These are phyloP conservation scores for Torymus tubicola DNA, from an alignment of 2,888 invertebrate species.

Conservation along the genomic window DNA sequence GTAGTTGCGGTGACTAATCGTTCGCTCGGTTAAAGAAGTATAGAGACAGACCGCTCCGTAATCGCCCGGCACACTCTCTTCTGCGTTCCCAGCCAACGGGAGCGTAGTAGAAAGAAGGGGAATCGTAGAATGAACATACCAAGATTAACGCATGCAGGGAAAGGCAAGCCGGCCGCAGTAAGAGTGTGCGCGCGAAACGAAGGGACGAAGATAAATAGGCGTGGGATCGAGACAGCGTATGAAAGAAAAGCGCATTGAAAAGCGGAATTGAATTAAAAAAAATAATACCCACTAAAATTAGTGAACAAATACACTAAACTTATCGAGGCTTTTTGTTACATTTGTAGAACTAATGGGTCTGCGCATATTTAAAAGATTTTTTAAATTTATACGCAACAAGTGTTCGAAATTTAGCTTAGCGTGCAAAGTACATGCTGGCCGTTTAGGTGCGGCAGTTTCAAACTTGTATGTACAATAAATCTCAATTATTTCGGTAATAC, in stretches of 20 bases:
- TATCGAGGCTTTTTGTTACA: not conserved
- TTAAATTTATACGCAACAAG: slow-evolving; percentile 31
- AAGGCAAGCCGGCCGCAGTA: not conserved
- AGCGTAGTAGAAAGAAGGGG: not conserved
- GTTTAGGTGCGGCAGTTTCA: not conserved
- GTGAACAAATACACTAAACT: too few relatives aligned
- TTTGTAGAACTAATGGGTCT: not conserved
- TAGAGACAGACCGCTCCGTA: slow-evolving; percentile 17
- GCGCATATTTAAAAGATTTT: not conserved
- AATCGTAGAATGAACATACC: not conserved
- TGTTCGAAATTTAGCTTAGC: slow-evolving; percentile 2
- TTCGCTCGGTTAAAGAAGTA: slow-evolving; percentile 34
- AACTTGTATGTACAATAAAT: slow-evolving; percentile 1
- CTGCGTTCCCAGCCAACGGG: not conserved
- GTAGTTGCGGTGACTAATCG: slow-evolving; percentile 62
- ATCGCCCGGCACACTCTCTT: slow-evolving; percentile 7
- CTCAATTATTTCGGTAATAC: not conserved
- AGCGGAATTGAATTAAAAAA: too few relatives aligned
- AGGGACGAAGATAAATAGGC: not conserved
- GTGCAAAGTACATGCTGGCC: too few relatives aligned
- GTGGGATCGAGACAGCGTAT: too few relatives aligned
- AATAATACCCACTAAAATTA: too few relatives aligned
- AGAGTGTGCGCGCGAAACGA: not conserved
- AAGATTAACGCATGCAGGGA: not conserved
- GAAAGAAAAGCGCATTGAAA: too few relatives aligned